These are phyloP conservation scores for Drosophila sp. DNA, from an alignment of 1,140 invertebrate genomes.

Conservation along the genomic window DNA sequence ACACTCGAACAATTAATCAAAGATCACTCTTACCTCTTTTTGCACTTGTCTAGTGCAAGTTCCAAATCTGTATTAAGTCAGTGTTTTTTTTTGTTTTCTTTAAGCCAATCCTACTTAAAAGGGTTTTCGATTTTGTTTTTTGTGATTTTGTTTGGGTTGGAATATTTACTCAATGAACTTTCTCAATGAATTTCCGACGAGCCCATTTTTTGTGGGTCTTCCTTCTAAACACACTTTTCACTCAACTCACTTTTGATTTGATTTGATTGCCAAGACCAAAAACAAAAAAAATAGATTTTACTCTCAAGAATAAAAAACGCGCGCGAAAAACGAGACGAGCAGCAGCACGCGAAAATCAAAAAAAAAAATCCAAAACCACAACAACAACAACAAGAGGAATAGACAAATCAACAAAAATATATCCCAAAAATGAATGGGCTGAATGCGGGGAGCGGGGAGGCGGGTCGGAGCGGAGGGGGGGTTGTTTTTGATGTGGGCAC, in stretches of 20 bases:
- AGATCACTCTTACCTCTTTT: background rate
- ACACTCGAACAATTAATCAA: no score
- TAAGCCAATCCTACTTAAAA: no score
- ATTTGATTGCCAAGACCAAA: slow-evolving; percentile 7
- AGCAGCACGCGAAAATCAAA: slow-evolving; percentile 18
- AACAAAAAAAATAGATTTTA: slow-evolving; percentile 2
- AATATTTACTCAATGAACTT: slow-evolving; percentile 1
- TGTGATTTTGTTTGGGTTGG: slow-evolving; percentile 24
- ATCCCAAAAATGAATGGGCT: slow-evolving; percentile 4
- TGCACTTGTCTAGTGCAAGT: background rate
- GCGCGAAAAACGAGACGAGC: background rate
- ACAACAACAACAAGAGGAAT: background rate
- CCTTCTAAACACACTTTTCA: slow-evolving; percentile 2
- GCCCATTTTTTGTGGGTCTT: background rate
- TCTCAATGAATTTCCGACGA: background rate
- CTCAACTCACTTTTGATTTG: slow-evolving; percentile 10
- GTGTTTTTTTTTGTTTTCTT: slow-evolving; percentile 9
- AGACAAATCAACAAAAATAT: slow-evolving; percentile 6
- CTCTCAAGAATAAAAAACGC: slow-evolving; percentile 3
- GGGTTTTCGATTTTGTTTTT: slow-evolving; percentile 5
- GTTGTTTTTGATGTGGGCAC: background rate
- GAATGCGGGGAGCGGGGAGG: background rate
- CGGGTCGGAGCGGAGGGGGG: background rate
- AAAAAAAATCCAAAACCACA: slow-evolving; percentile 18
- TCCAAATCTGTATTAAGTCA: background rate